Evolutionary conservation across 2,113 vertebrate genomes (phyloP).

Genomic region (Thinocorus orbignyianus): DNA sequence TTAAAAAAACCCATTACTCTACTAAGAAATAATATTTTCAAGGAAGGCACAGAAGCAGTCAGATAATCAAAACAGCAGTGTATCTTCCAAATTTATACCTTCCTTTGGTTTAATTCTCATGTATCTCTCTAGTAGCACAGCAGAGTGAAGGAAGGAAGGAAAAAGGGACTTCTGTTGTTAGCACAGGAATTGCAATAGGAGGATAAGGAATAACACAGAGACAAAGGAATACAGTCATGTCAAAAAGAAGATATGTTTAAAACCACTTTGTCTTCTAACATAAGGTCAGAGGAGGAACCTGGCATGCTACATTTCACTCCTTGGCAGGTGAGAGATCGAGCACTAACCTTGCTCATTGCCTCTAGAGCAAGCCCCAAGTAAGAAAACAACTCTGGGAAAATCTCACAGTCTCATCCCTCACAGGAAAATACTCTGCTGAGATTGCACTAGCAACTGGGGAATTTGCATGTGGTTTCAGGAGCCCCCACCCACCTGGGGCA

Average conservation of each 20-base stretch:
- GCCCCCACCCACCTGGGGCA: neutral
- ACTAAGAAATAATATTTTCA: neutral
- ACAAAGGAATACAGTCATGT: neutral
- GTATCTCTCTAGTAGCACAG: neutral
- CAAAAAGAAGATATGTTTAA: neutral
- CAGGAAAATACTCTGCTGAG: neutral
- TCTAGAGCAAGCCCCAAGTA: neutral
- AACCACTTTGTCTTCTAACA: neutral
- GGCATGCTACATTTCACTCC: neutral
- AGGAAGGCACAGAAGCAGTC: neutral
- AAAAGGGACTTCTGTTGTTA: neutral
- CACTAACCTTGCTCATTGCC: neutral
- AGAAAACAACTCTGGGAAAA: neutral
- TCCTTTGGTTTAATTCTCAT: neutral
- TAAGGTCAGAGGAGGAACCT: neutral
- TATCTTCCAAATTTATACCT: neutral
- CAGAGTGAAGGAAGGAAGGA: neutral
- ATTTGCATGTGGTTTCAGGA: neutral
- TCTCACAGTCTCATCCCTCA: neutral
- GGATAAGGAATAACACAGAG: neutral
- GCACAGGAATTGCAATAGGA: neutral
- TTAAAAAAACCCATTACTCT: neutral
- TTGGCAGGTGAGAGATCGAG: neutral
- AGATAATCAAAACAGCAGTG: neutral
- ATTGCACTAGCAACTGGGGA: neutral